Percentiles rank a stretch among this genome's conserved stretches.
Conservation (phyloP, 2,113 vertebrate genomes). For the Glaucomys volans region DNA sequence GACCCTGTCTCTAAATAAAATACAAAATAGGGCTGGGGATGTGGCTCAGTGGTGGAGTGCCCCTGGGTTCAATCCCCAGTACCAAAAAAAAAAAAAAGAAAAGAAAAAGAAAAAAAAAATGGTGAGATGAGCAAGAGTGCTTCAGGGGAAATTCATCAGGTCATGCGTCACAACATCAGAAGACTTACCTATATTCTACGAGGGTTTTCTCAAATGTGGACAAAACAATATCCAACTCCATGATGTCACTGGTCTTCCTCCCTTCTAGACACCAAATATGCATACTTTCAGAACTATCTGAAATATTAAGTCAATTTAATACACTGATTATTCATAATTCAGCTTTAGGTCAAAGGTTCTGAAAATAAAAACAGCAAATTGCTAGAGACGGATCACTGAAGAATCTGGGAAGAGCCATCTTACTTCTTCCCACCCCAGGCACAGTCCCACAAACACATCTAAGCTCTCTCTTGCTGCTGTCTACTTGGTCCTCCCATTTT, state of each 20-base stretch:
- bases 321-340: neutral
- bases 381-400: neutral
- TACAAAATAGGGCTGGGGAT: too few species aligned
- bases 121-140: neutral
- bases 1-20: too few species aligned
- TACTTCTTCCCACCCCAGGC: neutral
- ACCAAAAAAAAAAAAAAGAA: too few species aligned
- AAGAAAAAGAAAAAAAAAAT: too few species aligned
- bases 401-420: neutral
- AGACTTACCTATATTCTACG: constrained; percentile 86
- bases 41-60: too few species aligned
- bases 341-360: neutral
- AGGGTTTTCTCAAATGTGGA: constrained; percentile 85
- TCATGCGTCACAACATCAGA: neutral
- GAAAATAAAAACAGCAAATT: neutral
- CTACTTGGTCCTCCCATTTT: neutral
- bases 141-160: neutral
- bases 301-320: constrained; percentile 62
- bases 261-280: constrained; percentile 82
- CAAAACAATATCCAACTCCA: constrained; percentile 88
- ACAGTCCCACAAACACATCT: neutral
- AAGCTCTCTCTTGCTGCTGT: fast-evolving
- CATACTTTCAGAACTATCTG: constrained; percentile 64
- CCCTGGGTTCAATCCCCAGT: too few species aligned
- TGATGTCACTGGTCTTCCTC: constrained; percentile 81